Base-by-base conservation (phyloP, 2,113 vertebrate genomes). In the Prunella fulvescens region DNA sequence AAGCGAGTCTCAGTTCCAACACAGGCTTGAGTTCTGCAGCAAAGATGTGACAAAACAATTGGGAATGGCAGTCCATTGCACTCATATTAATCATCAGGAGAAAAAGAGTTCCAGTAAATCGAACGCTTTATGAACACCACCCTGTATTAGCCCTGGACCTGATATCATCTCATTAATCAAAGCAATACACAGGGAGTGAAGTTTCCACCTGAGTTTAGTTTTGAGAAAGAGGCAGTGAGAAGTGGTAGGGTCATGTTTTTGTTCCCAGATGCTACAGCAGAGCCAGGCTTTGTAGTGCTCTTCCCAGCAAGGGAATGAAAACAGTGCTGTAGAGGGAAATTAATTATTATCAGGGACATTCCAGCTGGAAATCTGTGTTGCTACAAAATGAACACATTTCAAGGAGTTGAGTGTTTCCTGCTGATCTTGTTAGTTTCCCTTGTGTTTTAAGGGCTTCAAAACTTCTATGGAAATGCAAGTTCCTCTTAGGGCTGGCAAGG, bases 11-110 rank as follows among this genome's bases (percentile, higher is more conserved):
- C 84, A 77, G 81, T 89, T 97, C 94, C 86, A 95, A 79, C 39
- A 85, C 65, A 96, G 72, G 91, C 71, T 70, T 5, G 0, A 14
- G 40, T 87, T 95, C 44, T 76, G 81, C 84, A 94, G 93, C 72
- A 96, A 96, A 96, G 62, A 58, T 60, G 83, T 95, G 88, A 97
- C 85, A 97, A 95, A 97, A 97, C 95, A 90, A 87, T 87, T 73
- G 93, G 91, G 92, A 95, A 93, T 42, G 89, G 54, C 54, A 94
- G 83, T 61, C 66, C 73, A 67, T 74, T 93, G 79, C 42, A 83
- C 44, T 71, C 3, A 0, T 81, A 77, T 86, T 90, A 93, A 92
- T 51, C 22, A 11, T 61, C 48, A 64, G 45, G 67, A 94, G 13
- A 56, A 82, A 76, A 90, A 91, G 61, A 84, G 39, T 87, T 96